Conservation (phyloP, 2,113 vertebrate species). For the Pseudorasbora parva region DNA sequence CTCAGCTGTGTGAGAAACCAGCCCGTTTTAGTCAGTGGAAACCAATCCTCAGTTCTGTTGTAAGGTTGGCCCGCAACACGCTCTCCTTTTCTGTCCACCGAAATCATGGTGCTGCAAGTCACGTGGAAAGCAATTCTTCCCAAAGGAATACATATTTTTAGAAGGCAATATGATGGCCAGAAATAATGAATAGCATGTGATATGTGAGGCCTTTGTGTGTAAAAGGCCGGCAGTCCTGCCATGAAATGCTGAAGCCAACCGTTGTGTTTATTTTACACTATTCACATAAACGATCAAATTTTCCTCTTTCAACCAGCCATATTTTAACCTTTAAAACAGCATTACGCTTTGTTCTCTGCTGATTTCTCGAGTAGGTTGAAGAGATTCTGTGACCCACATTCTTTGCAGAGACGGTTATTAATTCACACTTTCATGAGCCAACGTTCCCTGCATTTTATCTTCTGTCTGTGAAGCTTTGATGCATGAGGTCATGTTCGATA, state of each 20-base stretch:
- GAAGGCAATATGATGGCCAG: slow-evolving; percentile 61
- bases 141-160: slow-evolving; percentile 68
- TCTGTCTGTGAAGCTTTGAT: slow-evolving; percentile 58
- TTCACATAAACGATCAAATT: background rate
- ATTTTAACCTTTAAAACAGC: background rate
- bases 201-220: slow-evolving; percentile 6
- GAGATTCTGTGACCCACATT: slow-evolving; percentile 45
- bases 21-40: slow-evolving; percentile 74
- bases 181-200: slow-evolving; percentile 60
- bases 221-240: background rate
- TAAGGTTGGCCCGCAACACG: slow-evolving; percentile 65
- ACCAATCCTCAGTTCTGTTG: slow-evolving; percentile 73
- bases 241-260: background rate
- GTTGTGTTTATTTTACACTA: background rate
- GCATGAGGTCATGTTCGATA: slow-evolving; percentile 64
- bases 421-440: slow-evolving; percentile 21
- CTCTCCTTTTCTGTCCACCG: slow-evolving; percentile 57
- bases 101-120: slow-evolving; percentile 55
- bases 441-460: slow-evolving; percentile 54
- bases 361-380: background rate
- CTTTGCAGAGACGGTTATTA: slow-evolving; percentile 29
- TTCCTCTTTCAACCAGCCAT: background rate
- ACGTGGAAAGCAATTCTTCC: slow-evolving; percentile 65
- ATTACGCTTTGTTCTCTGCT: slow-evolving; percentile 1
- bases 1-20: slow-evolving; percentile 71